Evolutionary conservation across 2,797 vertebrate genomes (phyloP).

Genomic region (Aselliscus stoliczkanus): DNA sequence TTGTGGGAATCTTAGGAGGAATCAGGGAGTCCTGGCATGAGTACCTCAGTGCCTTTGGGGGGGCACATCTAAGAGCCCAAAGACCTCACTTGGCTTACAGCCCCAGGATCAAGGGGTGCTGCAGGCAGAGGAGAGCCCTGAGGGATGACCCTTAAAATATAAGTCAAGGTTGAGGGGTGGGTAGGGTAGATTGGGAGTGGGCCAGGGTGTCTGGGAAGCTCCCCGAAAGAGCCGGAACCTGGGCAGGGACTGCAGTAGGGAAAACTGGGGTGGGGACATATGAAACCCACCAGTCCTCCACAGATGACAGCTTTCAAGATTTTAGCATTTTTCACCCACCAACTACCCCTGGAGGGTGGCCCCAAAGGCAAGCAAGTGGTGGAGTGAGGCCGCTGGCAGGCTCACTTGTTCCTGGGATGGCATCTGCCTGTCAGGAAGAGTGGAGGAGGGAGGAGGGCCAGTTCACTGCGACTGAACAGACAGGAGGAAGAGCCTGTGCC

Average conservation of each 20-base stretch:
- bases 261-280: not conserved
- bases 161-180: not conserved
- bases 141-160: not conserved
- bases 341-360: no score
- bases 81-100: not conserved
- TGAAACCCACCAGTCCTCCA: not conserved
- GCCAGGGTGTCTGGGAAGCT: not conserved
- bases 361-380: not conserved
- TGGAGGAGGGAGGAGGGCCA: not conserved
- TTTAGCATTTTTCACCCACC: not conserved
- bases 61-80: not conserved
- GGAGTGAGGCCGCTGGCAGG: not conserved
- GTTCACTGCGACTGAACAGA: not conserved
- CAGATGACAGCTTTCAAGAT: not conserved
- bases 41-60: not conserved
- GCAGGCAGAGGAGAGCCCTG: not conserved
- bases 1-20: not conserved
- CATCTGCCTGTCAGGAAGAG: not conserved
- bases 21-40: not conserved
- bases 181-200: not conserved
- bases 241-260: not conserved
- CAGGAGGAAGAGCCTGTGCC: not conserved
- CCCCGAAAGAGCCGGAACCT: not conserved
- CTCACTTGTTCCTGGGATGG: rapidly evolving
- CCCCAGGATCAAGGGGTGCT: not conserved